phyloP scores from a whole-genome alignment of 2,113 vertebrate genomes.

The Aspiorhynchus laticeps region DNA sequence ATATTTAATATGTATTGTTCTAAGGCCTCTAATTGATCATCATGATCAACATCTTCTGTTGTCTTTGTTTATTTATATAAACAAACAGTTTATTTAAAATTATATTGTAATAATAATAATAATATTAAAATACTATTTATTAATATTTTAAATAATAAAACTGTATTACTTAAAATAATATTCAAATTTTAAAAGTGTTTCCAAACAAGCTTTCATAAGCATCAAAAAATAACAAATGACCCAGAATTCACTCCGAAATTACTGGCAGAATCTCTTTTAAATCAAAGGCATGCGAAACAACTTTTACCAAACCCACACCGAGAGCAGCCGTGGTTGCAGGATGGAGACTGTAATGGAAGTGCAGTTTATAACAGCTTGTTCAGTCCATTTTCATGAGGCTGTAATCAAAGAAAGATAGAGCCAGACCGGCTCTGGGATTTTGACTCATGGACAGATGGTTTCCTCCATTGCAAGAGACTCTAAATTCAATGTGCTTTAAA shows the following conservation, averaged over 20 bases:
- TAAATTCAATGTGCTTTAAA: background rate
- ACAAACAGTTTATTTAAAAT: too few relatives aligned
- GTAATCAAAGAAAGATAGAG: constrained; percentile 3
- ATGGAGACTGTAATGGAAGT: background rate
- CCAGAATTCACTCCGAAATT: background rate
- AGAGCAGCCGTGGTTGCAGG: background rate
- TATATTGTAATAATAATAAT: too few relatives aligned
- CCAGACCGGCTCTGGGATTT: background rate
- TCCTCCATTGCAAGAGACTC: background rate
- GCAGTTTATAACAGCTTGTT: constrained; percentile 22
- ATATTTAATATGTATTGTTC: background rate
- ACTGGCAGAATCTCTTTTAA: background rate
- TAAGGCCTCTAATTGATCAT: background rate
- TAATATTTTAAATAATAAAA: too few relatives aligned
- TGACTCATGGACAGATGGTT: constrained; percentile 12
- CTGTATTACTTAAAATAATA: background rate
- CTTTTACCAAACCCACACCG: background rate
- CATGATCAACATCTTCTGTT: background rate
- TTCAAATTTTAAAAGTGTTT: background rate
- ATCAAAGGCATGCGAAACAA: background rate
- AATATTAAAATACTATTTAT: too few relatives aligned
- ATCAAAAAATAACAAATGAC: background rate
- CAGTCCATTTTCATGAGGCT: constrained; percentile 16
- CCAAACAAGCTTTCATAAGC: background rate
- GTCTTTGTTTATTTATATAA: too few relatives aligned